phyloP scores from a whole-genome alignment of 2,113 vertebrate species.

The Podiceps cristatus region DNA sequence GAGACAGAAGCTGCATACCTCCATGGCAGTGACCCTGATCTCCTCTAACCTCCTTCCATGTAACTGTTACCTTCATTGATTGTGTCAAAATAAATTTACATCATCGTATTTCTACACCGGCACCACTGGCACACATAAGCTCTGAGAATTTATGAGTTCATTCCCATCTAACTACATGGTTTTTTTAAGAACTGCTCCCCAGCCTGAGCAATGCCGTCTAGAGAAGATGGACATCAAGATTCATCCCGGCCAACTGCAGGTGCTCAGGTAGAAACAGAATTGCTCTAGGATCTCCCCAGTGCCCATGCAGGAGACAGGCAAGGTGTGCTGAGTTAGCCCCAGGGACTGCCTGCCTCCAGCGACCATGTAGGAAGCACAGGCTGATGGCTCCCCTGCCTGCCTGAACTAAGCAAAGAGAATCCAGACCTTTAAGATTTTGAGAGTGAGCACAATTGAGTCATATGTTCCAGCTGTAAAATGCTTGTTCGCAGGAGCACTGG shows the following conservation, averaged over 20 bases:
- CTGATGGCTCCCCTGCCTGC: not conserved
- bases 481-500: not conserved
- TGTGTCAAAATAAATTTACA: not conserved
- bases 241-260: not conserved
- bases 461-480: not conserved
- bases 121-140: not conserved
- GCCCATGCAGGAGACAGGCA: not conserved
- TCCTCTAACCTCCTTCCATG: not conserved
- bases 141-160: not conserved
- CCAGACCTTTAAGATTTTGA: not conserved
- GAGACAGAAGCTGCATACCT: not conserved
- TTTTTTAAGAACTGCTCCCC: not conserved
- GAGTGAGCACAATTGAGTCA: not conserved
- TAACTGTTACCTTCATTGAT: not conserved
- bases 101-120: accelerated
- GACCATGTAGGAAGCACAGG: not conserved
- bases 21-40: not conserved
- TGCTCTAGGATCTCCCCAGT: not conserved
- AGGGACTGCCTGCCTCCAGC: not conserved
- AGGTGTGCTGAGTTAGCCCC: not conserved
- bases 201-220: accelerated
- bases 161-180: not conserved
- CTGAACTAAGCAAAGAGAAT: not conserved
- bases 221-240: not conserved
- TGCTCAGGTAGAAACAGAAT: not conserved